Conservation (phyloP, 2,888 invertebrate genomes). For the Limenitis camilla region DNA sequence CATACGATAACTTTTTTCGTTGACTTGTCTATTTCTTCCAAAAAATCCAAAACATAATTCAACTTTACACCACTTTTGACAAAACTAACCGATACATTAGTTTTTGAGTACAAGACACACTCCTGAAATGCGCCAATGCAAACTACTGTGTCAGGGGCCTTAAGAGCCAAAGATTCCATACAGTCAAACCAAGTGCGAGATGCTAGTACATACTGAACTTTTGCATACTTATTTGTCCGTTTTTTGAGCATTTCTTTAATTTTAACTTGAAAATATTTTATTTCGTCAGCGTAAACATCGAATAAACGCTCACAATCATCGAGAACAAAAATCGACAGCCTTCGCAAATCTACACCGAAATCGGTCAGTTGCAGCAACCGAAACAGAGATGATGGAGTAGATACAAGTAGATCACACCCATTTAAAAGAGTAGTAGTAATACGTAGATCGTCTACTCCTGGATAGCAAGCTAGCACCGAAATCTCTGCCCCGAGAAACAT, state of each 20-base stretch:
- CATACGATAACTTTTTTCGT: conserved; percentile 78
- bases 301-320: conserved; percentile 81
- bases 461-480: conserved; percentile 52
- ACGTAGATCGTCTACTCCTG: conserved; percentile 52
- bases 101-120: conserved; percentile 81
- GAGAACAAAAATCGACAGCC: conserved; percentile 79
- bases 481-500: conserved; percentile 51
- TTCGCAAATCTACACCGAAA: conserved; percentile 71
- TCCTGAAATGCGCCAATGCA: conserved; percentile 83
- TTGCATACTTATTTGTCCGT: conserved; percentile 52
- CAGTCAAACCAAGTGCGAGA: conserved; percentile 78
- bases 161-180: conserved; percentile 71
- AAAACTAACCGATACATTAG: conserved; percentile 49
- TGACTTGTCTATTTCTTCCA: conserved; percentile 55
- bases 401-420: conserved; percentile 81
- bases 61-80: conserved; percentile 58
- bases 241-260: conserved; percentile 59
- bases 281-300: conserved; percentile 63
- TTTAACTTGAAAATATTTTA: conserved; percentile 55
- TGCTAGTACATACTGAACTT: conserved; percentile 75
- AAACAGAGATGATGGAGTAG: conserved; percentile 76
- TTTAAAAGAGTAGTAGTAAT: conserved; percentile 69
- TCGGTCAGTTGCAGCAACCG: conserved; percentile 55
- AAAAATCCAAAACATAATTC: conserved; percentile 57
- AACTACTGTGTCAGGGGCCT: conserved; percentile 75